These are phyloP conservation scores for Caenorhabditis inopinata DNA, from an alignment of 1,140 invertebrate genomes.

Conservation along the genomic window DNA sequence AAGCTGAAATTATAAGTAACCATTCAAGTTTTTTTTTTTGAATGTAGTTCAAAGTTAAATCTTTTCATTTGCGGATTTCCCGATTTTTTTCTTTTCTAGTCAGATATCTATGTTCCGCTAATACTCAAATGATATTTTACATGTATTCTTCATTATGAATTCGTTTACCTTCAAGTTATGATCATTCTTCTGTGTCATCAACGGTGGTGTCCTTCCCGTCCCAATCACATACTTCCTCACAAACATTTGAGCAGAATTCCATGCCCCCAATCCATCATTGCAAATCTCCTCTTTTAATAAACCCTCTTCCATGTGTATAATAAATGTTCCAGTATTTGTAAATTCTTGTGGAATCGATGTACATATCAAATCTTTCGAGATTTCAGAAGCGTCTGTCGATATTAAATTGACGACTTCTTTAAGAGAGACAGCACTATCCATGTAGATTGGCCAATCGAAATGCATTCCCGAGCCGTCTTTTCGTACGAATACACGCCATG, in stretches of 20 bases:
- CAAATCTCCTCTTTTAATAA: not conserved
- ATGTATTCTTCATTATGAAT: too few relatives aligned
- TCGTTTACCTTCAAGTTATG: constrained; percentile 21
- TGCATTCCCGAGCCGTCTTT: constrained; percentile 6
- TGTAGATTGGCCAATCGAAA: constrained; percentile 6
- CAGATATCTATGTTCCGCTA: not conserved
- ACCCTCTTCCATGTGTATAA: not conserved
- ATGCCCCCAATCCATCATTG: constrained; percentile 23
- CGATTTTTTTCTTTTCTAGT: not conserved
- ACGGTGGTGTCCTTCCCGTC: not conserved
- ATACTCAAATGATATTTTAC: too few relatives aligned
- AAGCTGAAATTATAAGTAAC: too few relatives aligned
- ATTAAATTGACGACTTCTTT: not conserved
- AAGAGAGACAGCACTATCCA: not conserved
- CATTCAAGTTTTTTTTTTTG: too few relatives aligned
- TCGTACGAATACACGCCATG: not conserved
- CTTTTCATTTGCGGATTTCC: not conserved
- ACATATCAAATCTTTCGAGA: not conserved
- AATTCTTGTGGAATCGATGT: constrained; percentile 24
- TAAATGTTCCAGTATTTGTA: constrained; percentile 32
- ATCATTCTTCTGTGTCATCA: not conserved
- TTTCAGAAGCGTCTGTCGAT: not conserved
- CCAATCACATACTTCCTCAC: not conserved
- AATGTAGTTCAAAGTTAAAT: not conserved
- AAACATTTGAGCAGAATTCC: constrained; percentile 10